Evolutionary conservation across 2,888 invertebrate species (phyloP), one percentile per base, ranked within the genome.

Genomic region (Microplitis manilae): DNA sequence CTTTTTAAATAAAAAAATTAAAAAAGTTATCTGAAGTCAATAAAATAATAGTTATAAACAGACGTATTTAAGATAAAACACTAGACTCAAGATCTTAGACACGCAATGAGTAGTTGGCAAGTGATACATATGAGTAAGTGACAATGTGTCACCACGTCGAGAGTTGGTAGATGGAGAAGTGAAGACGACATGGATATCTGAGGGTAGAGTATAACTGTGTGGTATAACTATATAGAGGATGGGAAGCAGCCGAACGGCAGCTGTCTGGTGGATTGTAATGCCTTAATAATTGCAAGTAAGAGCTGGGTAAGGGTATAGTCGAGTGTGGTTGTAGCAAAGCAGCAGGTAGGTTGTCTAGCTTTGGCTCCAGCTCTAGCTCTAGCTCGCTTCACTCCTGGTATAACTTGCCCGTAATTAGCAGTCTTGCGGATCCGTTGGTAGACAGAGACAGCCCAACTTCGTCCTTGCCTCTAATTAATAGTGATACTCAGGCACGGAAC

Each of bases 401-500:
- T 84, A 85, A 85, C 84, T 84, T 84, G 74, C 74, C 78, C 77
- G 83, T 86, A 87, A 87, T 87, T 86, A 85, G 84, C 81, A 80
- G 83, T 82, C 80, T 83, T 83, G 82, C 79, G 81, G 79, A 83
- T 82, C 80, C 81, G 81, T 77, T 78, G 82, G 81, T 79, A 81
- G 82, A 83, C 80, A 81, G 83, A 84, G 85, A 86, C 85, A 84
- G 82, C 84, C 60, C 81, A 83, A 83, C 84, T 85, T 84, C 81
- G 80, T 82, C 79, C 78, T 79, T 41, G 78, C 79, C 77, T 83
- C 83, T 87, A 87, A 87, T 87, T 87, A 86, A 87, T 86, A 86
- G 84, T 82, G 85, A 86, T 85, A 85, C 83, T 78, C 68, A 73
- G 79, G 73, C 73, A 80, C 73, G 69, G 71, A 71, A 62, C 62